Conservation (phyloP, 2,888 invertebrate genomes). For the Antheraea assamensis region DNA sequence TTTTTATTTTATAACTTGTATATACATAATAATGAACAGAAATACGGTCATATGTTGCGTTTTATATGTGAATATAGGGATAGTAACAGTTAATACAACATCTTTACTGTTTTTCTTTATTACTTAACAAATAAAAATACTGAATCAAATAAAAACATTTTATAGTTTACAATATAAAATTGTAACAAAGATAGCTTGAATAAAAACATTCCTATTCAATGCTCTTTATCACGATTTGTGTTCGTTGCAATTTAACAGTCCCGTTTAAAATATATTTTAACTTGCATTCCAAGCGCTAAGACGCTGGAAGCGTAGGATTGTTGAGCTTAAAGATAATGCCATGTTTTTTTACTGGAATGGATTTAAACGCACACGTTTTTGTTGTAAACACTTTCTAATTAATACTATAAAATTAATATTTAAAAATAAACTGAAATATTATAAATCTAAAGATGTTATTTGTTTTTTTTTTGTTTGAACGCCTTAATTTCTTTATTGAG, state of each 20-base stretch:
- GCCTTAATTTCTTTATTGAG: no score
- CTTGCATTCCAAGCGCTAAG: constrained; percentile 3
- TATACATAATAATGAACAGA: no score
- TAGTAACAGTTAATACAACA: not conserved
- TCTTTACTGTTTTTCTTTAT: not conserved
- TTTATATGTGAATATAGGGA: not conserved
- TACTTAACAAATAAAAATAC: not conserved
- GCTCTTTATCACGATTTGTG: not conserved
- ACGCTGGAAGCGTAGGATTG: not conserved
- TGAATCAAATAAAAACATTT: not conserved
- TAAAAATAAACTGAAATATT: no score
- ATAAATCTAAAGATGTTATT: no score
- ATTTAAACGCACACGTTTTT: not conserved
- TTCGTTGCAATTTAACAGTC: not conserved
- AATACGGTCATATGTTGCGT: no score
- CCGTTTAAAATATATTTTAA: not conserved
- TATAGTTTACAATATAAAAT: not conserved
- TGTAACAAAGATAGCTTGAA: not conserved
- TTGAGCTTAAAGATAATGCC: not conserved
- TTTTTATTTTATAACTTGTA: no score
- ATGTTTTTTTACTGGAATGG: not conserved
- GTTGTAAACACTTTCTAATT: not conserved
- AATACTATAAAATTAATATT: not conserved
- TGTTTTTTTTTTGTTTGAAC: no score
- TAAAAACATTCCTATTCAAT: not conserved